A percentile compares a stretch with the other conserved stretches of the same genome.
Conservation (phyloP, 2,113 vertebrate genomes). For the Furnarius figulus region DNA sequence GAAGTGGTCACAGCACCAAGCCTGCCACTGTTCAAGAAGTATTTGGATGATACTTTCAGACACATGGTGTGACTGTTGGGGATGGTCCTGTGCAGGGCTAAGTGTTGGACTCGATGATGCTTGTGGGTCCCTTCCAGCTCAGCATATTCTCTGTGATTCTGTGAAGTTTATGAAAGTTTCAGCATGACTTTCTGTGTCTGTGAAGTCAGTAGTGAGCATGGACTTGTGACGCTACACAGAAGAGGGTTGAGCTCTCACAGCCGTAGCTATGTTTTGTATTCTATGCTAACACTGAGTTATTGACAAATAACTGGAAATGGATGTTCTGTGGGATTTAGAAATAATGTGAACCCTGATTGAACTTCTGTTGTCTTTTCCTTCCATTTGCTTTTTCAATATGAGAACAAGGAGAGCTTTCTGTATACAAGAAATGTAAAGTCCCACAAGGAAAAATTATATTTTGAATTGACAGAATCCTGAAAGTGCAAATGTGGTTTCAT, state of each 20-base stretch:
- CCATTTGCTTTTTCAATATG: slow-evolving; percentile 7
- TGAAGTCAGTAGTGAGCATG: not conserved
- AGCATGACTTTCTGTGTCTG: not conserved
- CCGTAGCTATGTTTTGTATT: not conserved
- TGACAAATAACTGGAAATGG: not conserved
- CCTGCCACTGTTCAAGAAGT: not conserved
- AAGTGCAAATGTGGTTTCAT: slow-evolving; percentile 20
- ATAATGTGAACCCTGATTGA: slow-evolving; percentile 43
- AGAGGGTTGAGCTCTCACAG: not conserved
- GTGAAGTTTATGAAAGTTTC: not conserved
- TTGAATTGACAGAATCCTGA: not conserved
- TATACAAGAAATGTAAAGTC: slow-evolving; percentile 27
- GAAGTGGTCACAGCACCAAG: not conserved
- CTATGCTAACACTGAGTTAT: not conserved
- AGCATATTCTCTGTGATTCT: not conserved
- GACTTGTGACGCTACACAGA: not conserved
- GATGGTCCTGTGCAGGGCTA: not conserved
- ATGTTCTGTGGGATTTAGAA: slow-evolving; percentile 10
- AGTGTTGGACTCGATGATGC: not conserved
- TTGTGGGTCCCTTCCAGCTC: not conserved
- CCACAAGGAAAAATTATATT: not conserved
- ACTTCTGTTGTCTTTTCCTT: slow-evolving; percentile 38
- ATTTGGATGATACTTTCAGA: not conserved
- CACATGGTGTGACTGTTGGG: not conserved
- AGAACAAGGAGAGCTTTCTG: slow-evolving; percentile 59